Evolutionary conservation across 2,113 vertebrate species (phyloP).

Genomic region (Anolis sagrei): DNA sequence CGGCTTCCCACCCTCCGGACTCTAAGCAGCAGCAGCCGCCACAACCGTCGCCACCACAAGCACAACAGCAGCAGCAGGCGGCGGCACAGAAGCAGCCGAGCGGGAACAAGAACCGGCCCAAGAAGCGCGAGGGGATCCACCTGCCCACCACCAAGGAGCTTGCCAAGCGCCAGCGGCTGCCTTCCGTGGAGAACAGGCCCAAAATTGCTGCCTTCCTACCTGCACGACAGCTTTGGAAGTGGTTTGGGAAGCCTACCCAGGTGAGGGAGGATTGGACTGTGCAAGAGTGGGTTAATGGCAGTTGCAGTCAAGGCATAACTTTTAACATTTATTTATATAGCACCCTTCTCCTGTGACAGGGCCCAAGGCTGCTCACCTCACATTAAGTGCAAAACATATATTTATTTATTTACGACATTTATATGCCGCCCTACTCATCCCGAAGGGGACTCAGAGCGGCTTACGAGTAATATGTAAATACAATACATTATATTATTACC

Average conservation of each 20-base stretch:
- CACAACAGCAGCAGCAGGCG: slow-evolving; percentile 73
- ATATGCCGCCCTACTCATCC: too few relatives aligned
- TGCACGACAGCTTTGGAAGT: slow-evolving; percentile 97
- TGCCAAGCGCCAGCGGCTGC: slow-evolving; percentile 95
- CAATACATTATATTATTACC: too few relatives aligned
- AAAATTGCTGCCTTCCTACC: slow-evolving; percentile 97
- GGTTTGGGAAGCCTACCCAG: slow-evolving; percentile 99
- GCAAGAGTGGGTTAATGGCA: not conserved
- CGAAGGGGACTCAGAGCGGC: too few relatives aligned
- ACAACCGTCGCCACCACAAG: slow-evolving; percentile 72
- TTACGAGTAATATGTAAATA: too few relatives aligned
- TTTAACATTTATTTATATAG: too few relatives aligned
- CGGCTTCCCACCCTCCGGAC: slow-evolving; percentile 68
- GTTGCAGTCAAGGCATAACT: too few relatives aligned
- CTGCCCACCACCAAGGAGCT: slow-evolving; percentile 98
- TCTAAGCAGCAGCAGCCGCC: slow-evolving; percentile 75
- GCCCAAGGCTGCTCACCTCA: too few relatives aligned
- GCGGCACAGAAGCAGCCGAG: slow-evolving; percentile 73
- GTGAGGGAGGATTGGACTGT: slow-evolving; percentile 68
- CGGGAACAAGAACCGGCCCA: slow-evolving; percentile 85
- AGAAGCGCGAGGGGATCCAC: slow-evolving; percentile 93
- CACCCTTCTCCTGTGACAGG: too few relatives aligned
- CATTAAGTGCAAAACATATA: too few relatives aligned
- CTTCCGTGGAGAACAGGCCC: slow-evolving; percentile 96
- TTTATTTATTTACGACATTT: too few relatives aligned